Evolutionary conservation across 2,113 vertebrate genomes (phyloP), one percentile per base, ranked within the genome.

Genomic region (Cyanoramphus novaezelandiae): DNA sequence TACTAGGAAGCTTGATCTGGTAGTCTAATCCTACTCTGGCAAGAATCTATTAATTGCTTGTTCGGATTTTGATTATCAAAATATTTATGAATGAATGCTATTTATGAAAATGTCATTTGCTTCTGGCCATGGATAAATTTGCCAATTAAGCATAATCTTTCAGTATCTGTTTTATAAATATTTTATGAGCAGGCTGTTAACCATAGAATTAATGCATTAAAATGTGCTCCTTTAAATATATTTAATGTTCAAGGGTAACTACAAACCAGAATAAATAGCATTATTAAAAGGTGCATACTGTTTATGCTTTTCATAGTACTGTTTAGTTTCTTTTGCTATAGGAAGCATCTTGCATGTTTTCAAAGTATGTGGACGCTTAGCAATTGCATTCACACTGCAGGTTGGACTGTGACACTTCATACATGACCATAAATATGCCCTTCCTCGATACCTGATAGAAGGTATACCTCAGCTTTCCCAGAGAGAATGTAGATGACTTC

Each of bases 341-440:
- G 84, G 91, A 95, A 89, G 89, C 94, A 95, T 95, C 79, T 90
- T 83, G 80, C 82, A 44, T 92, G 83, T 95, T 95, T 88, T 95
- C 62, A 44, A 79, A 87, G 70, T 75, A 90, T 86, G 92, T 91
- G 93, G 92, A 90, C 94, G 90, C 93, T 97, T 87, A 87, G 94
- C 94, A 86, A 60, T 96, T 95, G 94, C 95, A 97, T 97, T 96
- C 95, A 95, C 93, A 84, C 96, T 97, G 94, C 94, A 93, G 88
- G 67, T 88, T 95, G 93, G 94, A 93, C 88, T 92, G 86, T 83
- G 89, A 97, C 96, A 97, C 95, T 96, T 96, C 93, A 95, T 95
- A 96, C 96, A 93, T 95, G 86, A 90, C 93, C 92, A 94, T 95
- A 96, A 96, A 90, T 96, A 68, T 88, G 93, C 83, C 92, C 91